These are phyloP conservation scores for Melanocharis versteri DNA, from an alignment of 2,113 vertebrate genomes.

Conservation along the genomic window DNA sequence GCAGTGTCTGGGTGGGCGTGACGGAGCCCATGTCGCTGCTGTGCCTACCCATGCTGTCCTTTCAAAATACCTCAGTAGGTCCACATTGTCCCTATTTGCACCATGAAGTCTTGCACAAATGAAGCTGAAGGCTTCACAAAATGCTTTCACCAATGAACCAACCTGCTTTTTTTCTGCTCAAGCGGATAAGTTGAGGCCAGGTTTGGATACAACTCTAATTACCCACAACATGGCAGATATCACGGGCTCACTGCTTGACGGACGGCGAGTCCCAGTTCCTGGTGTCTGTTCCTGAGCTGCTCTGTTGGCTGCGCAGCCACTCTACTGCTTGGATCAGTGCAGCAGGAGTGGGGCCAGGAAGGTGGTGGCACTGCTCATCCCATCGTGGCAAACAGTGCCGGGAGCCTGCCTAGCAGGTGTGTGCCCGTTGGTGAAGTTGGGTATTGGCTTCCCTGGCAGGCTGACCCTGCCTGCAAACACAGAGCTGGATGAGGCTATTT, in stretches of 20 bases:
- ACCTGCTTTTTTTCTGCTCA: not conserved
- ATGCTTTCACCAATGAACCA: not conserved
- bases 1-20: not conserved
- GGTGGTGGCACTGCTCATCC: not conserved
- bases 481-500: not conserved
- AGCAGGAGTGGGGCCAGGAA: not conserved
- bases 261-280: not conserved
- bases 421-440: not conserved
- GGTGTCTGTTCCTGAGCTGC: not conserved
- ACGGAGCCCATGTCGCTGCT: not conserved
- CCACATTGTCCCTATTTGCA: not conserved
- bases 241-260: rapidly evolving
- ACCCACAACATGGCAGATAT: rapidly evolving
- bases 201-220: not conserved
- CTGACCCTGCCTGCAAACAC: not conserved
- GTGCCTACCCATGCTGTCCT: not conserved
- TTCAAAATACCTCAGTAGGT: not conserved
- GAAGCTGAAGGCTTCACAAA: not conserved
- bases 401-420: not conserved
- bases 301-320: not conserved
- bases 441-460: not conserved
- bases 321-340: not conserved
- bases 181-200: not conserved
- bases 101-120: not conserved
- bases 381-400: not conserved